phyloP scores from a whole-genome alignment of 1,140 invertebrate species.

The Hypsibius dujardini region DNA sequence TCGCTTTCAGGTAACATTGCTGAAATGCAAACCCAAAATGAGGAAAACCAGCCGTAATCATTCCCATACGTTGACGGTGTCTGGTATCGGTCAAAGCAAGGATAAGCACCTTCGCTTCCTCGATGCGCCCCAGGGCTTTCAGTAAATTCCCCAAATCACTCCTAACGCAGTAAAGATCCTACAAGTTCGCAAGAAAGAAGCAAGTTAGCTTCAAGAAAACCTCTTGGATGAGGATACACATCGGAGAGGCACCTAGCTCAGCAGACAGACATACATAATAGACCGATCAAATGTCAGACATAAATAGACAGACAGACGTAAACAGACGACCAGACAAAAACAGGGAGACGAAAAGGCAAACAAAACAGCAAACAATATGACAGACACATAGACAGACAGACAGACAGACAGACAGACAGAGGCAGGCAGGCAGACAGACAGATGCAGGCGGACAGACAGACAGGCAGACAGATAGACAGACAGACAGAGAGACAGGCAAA shows the following conservation, averaged over 20 bases:
- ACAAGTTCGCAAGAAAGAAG: conserved; percentile 32
- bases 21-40: conserved; percentile 33
- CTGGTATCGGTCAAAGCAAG: neutral
- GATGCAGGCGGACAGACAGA: too few relatives aligned
- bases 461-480: too few relatives aligned
- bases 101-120: conserved; percentile 99
- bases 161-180: conserved; percentile 97
- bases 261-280: conserved; percentile 25
- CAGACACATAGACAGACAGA: too few relatives aligned
- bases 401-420: too few relatives aligned
- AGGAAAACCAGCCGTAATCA: conserved; percentile 1
- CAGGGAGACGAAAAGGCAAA: too few relatives aligned
- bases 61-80: neutral
- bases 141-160: conserved; percentile 98
- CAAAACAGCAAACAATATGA: too few relatives aligned
- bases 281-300: neutral
- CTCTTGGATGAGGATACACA: too few relatives aligned
- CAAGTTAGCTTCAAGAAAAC: too few relatives aligned
- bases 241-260: too few relatives aligned
- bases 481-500: too few relatives aligned
- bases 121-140: conserved; percentile 90
- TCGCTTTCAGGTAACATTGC: conserved; percentile 99
- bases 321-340: too few relatives aligned
- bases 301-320: neutral
- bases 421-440: too few relatives aligned